Conservation (phyloP, 2,797 vertebrate species). For the Linurgus olivaceus region DNA sequence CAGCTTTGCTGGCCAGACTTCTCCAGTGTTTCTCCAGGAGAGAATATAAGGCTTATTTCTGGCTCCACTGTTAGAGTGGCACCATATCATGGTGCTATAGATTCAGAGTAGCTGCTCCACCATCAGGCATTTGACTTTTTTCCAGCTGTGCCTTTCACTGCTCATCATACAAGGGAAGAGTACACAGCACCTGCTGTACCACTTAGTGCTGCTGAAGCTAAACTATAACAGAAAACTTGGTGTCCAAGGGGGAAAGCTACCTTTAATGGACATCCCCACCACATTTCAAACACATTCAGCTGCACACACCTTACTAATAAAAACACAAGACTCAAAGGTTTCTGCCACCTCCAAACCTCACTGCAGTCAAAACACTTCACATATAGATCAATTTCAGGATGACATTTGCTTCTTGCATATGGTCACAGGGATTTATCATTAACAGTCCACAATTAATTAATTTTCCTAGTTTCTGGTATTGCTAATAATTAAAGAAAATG, state of each 20-base stretch:
- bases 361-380: background rate
- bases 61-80: background rate
- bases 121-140: background rate
- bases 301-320: background rate
- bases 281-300: background rate
- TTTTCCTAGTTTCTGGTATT: background rate
- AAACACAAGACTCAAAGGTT: background rate
- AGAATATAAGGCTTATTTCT: background rate
- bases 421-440: background rate
- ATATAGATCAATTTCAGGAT: background rate
- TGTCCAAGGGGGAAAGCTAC: background rate
- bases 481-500: background rate
- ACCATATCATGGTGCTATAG: background rate
- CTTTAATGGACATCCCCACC: background rate
- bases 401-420: background rate
- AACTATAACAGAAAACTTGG: background rate
- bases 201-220: background rate
- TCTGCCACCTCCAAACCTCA: background rate
- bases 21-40: accelerated
- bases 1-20: background rate
- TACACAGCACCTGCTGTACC: background rate
- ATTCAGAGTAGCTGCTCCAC: background rate
- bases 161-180: background rate
- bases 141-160: background rate
- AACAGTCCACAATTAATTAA: background rate